These are phyloP conservation scores for Adela reaumurella DNA, from an alignment of 2,888 invertebrate genomes.

Conservation along the genomic window DNA sequence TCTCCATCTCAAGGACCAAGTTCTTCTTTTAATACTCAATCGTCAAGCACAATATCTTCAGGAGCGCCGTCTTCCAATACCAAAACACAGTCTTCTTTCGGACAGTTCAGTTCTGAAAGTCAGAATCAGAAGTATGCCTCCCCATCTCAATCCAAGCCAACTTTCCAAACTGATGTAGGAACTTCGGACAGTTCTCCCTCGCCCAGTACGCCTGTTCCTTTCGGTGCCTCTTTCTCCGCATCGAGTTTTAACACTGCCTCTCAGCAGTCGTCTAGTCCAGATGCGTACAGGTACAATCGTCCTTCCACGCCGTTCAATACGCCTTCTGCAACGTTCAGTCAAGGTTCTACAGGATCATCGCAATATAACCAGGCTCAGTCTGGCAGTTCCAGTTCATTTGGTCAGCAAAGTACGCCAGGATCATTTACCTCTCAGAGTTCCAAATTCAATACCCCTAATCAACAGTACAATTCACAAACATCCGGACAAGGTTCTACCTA, in stretches of 20 bases:
- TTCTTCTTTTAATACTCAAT: background rate
- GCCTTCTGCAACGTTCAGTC: too few species aligned
- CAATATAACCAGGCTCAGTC: too few species aligned
- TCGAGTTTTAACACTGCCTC: too few species aligned
- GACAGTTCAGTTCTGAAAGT: background rate
- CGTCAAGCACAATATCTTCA: background rate
- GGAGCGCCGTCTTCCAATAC: too few species aligned
- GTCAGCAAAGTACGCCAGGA: too few species aligned
- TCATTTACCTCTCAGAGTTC: too few species aligned
- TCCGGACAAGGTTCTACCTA: too few species aligned
- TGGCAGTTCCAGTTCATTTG: too few species aligned
- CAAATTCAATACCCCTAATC: too few species aligned
- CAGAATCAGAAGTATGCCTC: background rate
- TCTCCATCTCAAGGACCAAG: background rate
- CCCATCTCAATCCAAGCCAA: background rate
- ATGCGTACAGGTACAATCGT: constrained; percentile 31
- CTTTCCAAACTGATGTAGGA: background rate
- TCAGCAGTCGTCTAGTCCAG: constrained; percentile 8
- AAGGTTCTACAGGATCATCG: too few species aligned
- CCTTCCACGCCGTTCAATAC: constrained; percentile 18
- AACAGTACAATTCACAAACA: too few species aligned
- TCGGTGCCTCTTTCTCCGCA: too few species aligned
- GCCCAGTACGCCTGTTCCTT: background rate
- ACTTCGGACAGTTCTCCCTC: background rate
- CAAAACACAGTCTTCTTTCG: background rate